A percentile compares a stretch with the other conserved stretches of the same genome.
Conservation (phyloP, 2,888 invertebrate species). For the Ophioninae sp. region DNA sequence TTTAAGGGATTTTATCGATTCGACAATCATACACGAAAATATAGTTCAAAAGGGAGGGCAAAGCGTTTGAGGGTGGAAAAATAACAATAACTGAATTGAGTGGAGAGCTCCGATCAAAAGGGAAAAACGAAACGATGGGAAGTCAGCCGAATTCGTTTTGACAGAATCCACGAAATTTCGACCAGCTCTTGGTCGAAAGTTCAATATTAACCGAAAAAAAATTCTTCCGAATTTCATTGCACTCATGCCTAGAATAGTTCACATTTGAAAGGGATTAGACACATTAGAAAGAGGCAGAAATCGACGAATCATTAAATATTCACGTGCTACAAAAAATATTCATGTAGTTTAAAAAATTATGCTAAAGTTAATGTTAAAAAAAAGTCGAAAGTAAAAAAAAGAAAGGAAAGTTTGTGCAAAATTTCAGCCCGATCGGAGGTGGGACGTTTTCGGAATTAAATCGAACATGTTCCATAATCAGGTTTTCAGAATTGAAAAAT, state of each 20-base stretch:
- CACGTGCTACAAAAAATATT: too few species aligned
- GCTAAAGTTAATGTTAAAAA: too few species aligned
- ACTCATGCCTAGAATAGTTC: not conserved
- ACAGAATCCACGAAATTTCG: not conserved
- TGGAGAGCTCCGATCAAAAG: not conserved
- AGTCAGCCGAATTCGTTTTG: not conserved
- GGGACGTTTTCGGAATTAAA: too few species aligned
- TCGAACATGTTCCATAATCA: constrained; percentile 37
- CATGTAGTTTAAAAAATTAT: too few species aligned
- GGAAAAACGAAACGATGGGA: not conserved
- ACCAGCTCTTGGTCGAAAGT: not conserved
- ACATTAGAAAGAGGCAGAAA: too few species aligned
- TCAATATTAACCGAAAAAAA: not conserved
- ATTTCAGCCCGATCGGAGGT: too few species aligned
- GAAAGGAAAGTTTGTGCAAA: too few species aligned
- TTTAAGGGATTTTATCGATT: not conserved
- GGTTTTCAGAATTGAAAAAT: constrained; percentile 45
- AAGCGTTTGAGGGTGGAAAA: not conserved
- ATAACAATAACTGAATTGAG: not conserved
- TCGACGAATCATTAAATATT: too few species aligned
- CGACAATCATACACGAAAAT: not conserved
- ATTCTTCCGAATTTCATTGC: not conserved
- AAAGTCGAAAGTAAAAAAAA: too few species aligned
- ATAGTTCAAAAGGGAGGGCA: not conserved
- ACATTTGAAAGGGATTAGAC: not conserved